phyloP scores from a whole-genome alignment of 2,797 vertebrate species.

The Caiman crocodilus region DNA sequence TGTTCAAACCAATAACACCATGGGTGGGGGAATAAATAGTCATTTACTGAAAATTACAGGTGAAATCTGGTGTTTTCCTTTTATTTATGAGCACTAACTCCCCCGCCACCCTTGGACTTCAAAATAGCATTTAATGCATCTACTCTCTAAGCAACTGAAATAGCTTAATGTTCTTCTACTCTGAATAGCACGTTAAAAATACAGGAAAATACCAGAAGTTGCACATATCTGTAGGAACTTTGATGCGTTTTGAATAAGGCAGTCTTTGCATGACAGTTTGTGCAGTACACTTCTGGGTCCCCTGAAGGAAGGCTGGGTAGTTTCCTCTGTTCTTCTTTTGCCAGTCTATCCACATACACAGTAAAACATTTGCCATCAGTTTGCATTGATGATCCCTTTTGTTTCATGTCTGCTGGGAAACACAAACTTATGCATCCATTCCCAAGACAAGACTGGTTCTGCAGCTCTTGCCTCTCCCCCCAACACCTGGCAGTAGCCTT shows the following conservation, averaged over 20 bases:
- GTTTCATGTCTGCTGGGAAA: neutral
- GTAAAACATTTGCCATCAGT: neutral
- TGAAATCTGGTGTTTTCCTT: neutral
- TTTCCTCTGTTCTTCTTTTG: neutral
- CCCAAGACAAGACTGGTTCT: rapidly evolving
- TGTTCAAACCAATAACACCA: rapidly evolving
- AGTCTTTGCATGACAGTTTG: conserved; percentile 79
- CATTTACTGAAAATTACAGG: neutral
- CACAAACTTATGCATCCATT: neutral
- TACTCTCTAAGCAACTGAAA: conserved; percentile 46
- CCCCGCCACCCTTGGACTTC: neutral
- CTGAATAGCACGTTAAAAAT: conserved; percentile 11
- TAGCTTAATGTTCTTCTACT: neutral
- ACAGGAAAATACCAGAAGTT: conserved; percentile 49
- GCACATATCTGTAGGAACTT: neutral
- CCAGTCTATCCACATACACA: neutral
- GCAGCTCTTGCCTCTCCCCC: neutral
- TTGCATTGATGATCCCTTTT: neutral
- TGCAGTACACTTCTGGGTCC: conserved; percentile 36
- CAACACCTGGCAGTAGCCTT: rapidly evolving
- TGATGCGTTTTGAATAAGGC: conserved; percentile 23
- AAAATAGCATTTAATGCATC: neutral
- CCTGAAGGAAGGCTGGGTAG: neutral
- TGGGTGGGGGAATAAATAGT: neutral
- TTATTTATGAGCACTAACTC: neutral